Conservation (phyloP, 2,888 invertebrate species). For the Neocrepidodera transversa region DNA sequence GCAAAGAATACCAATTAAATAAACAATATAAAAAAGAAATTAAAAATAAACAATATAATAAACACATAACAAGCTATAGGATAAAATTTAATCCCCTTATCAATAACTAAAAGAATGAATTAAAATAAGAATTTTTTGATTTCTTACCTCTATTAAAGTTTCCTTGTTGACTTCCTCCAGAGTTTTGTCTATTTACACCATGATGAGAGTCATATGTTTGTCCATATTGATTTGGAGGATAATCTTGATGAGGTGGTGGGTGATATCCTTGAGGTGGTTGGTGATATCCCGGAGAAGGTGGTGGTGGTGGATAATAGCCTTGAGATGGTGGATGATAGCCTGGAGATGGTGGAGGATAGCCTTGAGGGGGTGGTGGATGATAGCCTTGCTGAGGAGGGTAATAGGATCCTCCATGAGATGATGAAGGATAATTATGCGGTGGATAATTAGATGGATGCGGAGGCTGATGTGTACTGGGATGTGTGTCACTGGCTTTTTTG, state of each 20-base stretch:
- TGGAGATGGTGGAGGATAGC: background rate
- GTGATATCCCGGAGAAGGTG: background rate
- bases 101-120: too few relatives aligned
- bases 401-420: background rate
- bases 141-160: too few relatives aligned
- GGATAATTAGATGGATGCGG: background rate
- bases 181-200: background rate
- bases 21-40: too few relatives aligned
- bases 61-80: too few relatives aligned
- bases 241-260: background rate
- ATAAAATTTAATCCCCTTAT: too few relatives aligned
- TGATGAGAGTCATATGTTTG: background rate
- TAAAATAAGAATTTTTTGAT: too few relatives aligned
- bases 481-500: background rate
- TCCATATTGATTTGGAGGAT: background rate
- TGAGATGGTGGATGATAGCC: background rate
- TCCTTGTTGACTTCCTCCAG: background rate
- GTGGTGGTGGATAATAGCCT: background rate
- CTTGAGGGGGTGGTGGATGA: background rate
- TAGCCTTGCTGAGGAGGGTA: background rate
- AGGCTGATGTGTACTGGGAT: background rate
- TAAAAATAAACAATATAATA: too few relatives aligned
- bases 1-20: too few relatives aligned
- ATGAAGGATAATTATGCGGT: background rate
- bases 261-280: background rate